Base-by-base conservation (phyloP, 2,888 invertebrate species). In the Tridacna crocea region DNA sequence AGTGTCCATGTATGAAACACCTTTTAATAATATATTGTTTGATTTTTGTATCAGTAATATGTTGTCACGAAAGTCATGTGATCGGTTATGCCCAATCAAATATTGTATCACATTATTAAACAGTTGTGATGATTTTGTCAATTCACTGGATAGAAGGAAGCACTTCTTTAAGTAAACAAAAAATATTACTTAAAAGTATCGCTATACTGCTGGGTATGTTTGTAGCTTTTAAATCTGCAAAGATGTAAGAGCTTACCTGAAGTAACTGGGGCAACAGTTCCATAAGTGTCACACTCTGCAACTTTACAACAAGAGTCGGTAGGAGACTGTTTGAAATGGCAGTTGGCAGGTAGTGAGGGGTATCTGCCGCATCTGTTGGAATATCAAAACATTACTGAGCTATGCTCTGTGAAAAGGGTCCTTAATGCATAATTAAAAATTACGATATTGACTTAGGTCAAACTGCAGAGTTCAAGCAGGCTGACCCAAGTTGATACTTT, bases 301-400 rank as follows among this genome's bases (percentile, higher is more conserved):
- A 77, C 78, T 68, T 87, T 76, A 77, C 91, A 91, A 78, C 91
- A 91, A 0, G 72, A 36, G 78, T 91, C 90, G 11, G 81, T 86
- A 0, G 86, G 81, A 47, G 89, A 89, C 36, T 85, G 86, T 51
- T 86, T 87, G 51, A 85, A 85, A 60, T 83, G 75, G 61, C 91
- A 91, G 65, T 88, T 81, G n/a, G 88, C 79, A 15, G 91, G 91
- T 24, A 91, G 80, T 81, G 87, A 85, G 74, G 88, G 88, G 77
- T 86, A 90, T 72, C 87, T 82, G 6, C 88, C 83, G 77, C 91
- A 91, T 81, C 91, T 90, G 84, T 10, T n/a, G 17, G 13, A 8
- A 55, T n/a, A 36, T 22, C 17, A 22, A 60, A 55, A 55, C 55
- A 55, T 3, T 19, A 55, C 3, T 55, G 36, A 36, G 8, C 36